phyloP scores from a whole-genome alignment of 2,888 invertebrate genomes.

The Cyaniris semiargus region DNA sequence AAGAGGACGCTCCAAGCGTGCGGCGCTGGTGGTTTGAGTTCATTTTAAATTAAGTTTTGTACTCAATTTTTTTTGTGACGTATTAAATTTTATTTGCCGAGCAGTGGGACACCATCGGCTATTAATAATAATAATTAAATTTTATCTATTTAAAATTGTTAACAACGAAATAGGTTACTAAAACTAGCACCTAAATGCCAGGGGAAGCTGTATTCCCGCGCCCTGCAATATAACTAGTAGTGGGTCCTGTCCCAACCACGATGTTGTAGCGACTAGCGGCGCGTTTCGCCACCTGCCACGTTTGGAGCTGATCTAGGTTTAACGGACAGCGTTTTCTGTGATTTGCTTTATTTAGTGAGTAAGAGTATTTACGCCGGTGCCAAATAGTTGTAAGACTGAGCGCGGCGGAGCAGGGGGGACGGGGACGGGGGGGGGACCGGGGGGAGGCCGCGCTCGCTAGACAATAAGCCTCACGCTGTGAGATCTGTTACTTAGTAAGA shows the following conservation, averaged over 20 bases:
- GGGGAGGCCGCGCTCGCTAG: slow-evolving; percentile 26
- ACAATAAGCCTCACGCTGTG: slow-evolving; percentile 32
- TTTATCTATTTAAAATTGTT: neutral
- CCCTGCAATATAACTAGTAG: neutral
- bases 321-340: slow-evolving; percentile 36
- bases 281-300: neutral
- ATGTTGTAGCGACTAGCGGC: neutral
- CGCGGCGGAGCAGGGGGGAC: slow-evolving; percentile 1
- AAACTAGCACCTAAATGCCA: neutral
- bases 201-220: neutral
- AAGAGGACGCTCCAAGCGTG: neutral
- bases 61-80: neutral
- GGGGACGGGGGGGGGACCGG: neutral
- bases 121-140: too few relatives aligned
- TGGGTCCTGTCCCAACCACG: neutral
- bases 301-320: neutral
- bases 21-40: neutral
- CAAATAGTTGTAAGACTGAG: slow-evolving; percentile 47
- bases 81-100: too few relatives aligned
- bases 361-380: slow-evolving; percentile 42
- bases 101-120: too few relatives aligned
- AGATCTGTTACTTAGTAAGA: slow-evolving; percentile 33
- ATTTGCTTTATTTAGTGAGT: slow-evolving; percentile 35
- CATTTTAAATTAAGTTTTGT: too few relatives aligned
- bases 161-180: neutral